Evolutionary conservation across 1,140 invertebrate species (phyloP).

Genomic region (Drosophila arawakana): DNA sequence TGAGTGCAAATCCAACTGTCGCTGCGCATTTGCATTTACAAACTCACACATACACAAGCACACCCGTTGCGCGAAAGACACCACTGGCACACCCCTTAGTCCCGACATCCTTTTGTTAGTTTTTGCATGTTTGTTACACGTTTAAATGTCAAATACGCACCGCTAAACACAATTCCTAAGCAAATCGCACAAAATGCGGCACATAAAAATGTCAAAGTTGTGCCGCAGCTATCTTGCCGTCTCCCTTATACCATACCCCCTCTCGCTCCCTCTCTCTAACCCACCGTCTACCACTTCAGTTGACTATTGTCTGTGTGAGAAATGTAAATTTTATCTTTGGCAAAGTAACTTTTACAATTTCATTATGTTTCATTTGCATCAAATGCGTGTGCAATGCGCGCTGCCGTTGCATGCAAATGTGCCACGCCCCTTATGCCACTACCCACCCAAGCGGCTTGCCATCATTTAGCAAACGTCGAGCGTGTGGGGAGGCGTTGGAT

Average conservation of each 20-base stretch:
- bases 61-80: slow-evolving; percentile 28
- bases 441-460: neutral
- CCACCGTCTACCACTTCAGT: neutral
- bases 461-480: slow-evolving; percentile 30
- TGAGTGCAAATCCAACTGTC: slow-evolving; percentile 63
- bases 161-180: slow-evolving; percentile 77
- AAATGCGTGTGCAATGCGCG: slow-evolving; percentile 47
- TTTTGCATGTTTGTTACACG: slow-evolving; percentile 71
- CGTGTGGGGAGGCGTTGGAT: slow-evolving; percentile 11
- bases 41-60: slow-evolving; percentile 13
- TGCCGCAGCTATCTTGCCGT: slow-evolving; percentile 22
- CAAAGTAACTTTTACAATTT: slow-evolving; percentile 79
- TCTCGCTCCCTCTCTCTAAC: neutral
- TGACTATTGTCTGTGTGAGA: slow-evolving; percentile 58
- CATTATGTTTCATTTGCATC: slow-evolving; percentile 81
- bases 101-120: slow-evolving; percentile 31
- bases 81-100: slow-evolving; percentile 17
- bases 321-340: slow-evolving; percentile 80
- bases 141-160: slow-evolving; percentile 79
- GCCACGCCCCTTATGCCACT: slow-evolving; percentile 41
- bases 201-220: slow-evolving; percentile 80
- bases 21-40: slow-evolving; percentile 66
- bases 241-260: neutral
- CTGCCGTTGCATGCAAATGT: slow-evolving; percentile 54
- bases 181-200: slow-evolving; percentile 72